Conservation (phyloP, 2,888 invertebrate species). For the Lampropteryx suffumata region DNA sequence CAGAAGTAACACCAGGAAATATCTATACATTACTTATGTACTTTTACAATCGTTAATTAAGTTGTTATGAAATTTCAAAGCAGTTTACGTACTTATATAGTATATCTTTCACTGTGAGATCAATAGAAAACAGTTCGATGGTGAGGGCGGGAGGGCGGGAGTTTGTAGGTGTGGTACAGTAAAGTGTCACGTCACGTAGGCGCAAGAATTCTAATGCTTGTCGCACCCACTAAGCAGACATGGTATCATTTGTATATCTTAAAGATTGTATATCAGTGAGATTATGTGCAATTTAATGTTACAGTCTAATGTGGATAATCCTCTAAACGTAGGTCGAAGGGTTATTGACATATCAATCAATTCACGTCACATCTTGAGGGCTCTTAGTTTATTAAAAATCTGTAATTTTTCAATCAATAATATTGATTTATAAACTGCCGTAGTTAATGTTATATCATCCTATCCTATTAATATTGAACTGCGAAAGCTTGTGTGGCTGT, state of each 20-base stretch:
- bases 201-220: constrained; percentile 52
- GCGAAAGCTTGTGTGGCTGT: no score
- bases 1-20: no score
- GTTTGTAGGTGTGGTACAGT: constrained; percentile 27
- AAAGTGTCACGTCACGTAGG: constrained; percentile 54
- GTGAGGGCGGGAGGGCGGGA: constrained; percentile 39
- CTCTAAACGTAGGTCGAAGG: constrained; percentile 37
- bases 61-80: no score
- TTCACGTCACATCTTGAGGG: constrained; percentile 33
- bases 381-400: neutral
- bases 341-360: constrained; percentile 50
- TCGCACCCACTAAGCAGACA: constrained; percentile 45
- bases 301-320: constrained; percentile 2
- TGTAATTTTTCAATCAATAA: neutral
- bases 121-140: constrained; percentile 23
- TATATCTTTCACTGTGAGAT: constrained; percentile 11
- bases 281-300: constrained; percentile 9
- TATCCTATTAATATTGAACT: no score
- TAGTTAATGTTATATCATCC: no score
- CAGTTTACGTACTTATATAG: neutral
- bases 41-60: no score
- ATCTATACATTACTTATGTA: no score
- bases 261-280: constrained; percentile 8
- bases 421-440: no score
- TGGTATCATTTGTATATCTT: constrained; percentile 9